Conservation (phyloP, 2,797 vertebrate genomes). For the Leuciscus waleckii region DNA sequence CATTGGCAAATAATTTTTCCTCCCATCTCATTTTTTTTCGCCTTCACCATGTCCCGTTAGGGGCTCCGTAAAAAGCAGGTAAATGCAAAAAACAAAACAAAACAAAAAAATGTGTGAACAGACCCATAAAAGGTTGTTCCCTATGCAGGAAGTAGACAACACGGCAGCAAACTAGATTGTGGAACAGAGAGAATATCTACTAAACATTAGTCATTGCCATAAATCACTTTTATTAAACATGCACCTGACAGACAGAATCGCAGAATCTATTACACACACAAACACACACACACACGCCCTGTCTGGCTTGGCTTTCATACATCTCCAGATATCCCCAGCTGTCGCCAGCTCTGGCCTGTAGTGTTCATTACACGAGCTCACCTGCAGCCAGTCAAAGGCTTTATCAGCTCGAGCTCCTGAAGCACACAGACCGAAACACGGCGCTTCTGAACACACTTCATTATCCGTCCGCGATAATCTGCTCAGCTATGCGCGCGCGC, state of each 20-base stretch:
- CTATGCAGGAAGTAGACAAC: background rate
- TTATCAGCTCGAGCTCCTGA: constrained; percentile 78
- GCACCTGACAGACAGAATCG: constrained; percentile 13
- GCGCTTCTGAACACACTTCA: constrained; percentile 41
- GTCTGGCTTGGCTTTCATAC: background rate
- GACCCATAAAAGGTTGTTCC: background rate
- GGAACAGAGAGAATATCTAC: background rate
- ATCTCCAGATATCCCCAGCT: constrained; percentile 24
- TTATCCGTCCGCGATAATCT: constrained; percentile 69
- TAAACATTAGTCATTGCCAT: background rate
- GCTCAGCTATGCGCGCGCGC: constrained; percentile 68
- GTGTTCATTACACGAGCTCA: constrained; percentile 77
- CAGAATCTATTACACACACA: constrained; percentile 21
- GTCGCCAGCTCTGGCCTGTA: constrained; percentile 32
- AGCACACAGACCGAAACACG: constrained; percentile 69
- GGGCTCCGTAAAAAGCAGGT: background rate
- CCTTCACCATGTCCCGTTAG: too few species aligned
- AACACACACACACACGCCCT: background rate
- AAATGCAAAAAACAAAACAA: too few species aligned
- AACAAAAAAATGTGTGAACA: background rate
- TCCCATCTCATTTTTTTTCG: too few species aligned
- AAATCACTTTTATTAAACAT: background rate
- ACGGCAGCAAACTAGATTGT: background rate
- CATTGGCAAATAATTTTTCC: too few species aligned
- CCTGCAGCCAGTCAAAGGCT: constrained; percentile 80